Base-by-base conservation (phyloP, 2,888 invertebrate genomes). In the Hypselothyrea guttata region DNA sequence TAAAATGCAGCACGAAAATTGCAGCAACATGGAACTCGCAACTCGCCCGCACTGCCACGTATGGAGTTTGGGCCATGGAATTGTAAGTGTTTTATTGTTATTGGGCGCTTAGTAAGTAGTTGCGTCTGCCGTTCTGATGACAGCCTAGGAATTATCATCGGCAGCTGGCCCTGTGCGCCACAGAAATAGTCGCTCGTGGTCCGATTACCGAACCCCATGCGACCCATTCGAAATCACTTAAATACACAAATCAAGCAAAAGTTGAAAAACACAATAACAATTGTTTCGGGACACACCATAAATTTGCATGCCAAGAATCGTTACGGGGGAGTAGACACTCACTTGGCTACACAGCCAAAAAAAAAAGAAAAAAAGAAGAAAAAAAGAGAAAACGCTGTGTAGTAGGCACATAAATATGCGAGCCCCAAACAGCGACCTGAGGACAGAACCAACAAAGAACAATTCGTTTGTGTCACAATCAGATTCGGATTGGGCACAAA, bases 391-490 rank as follows among this genome's bases (percentile, higher is more conserved):
- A 12, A 11, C 12, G 45, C 52, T 45, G 38, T 62, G 68, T 75
- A 69, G 70, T 79, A 76, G 84, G 83, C 74, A 79, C 79, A 81
- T 78, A 84, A 81, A 81, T 81, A 84, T 84, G 64, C 71, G 59
- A 66, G 40, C 41, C 60, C 31, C 44, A 54, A 49, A 52, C 38
- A 48, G 52, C 44, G 54, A 52, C 52, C 69, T 54, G 55, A 51
- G 56, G 34, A 47, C 37, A 55, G 38, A 13, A 44, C 28, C 35
- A 35, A 56, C 34, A 38, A 51, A 75, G 76, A 87, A 87, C 87
- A 86, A 87, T 86, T 87, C 87, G 83, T 86, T 86, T 86, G 76
- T 86, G 87, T 86, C 87, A 87, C 87, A 87, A 87, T 87, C 87
- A 86, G 88, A 87, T 87, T 87, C 79, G 85, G 73, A 71, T 81